Base-by-base conservation (phyloP, 1,140 invertebrate species). In the Macrostomum lignano region DNA sequence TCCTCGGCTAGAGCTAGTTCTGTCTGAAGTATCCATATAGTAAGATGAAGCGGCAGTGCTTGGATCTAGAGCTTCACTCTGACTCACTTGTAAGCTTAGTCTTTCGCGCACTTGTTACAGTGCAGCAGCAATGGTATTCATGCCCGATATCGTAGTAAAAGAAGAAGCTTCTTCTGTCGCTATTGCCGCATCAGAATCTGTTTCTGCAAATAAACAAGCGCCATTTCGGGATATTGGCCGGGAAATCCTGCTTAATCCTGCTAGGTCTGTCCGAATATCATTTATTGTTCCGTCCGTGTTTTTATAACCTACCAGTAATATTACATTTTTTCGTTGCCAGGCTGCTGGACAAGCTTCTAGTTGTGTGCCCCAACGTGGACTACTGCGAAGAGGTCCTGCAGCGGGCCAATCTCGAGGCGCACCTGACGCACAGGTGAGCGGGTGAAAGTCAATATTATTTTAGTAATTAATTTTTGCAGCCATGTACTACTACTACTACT, bases 321-420 rank as follows among this genome's bases (percentile, higher is more conserved):
- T 19, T 11, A 11, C 28, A 34, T 41, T 35, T 38, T 25, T 33
- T 30, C 40, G 17, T 17, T 45, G 51, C 17, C 41, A 63, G 61
- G 39, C 44, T 63, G 20, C 42, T 63, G 35, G 61, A 63, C 40
- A 64, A 64, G 41, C 36, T 64, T 14, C 36, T 49, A 24, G 60
- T 64, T 7, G 51, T 53, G 26, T 63, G 61, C 46, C 62, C 62
- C 3, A 61, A 63, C 48, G 46, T 51, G 5, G 51, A 58, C 38
- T 49, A 52, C 28, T 63, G 60, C 42, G 48, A 58, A 33, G 49
- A 52, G 36, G 49, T 54, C 14, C 36, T 63, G 17, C 51, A 49
- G 2, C 42, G 62, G 15, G 53, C 54, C 35, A 57, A 62, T 21
- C 42, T 64, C 14, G 57, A 63, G 37, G 55, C 55, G 19, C 62